Evolutionary conservation across 2,113 vertebrate genomes (phyloP), one percentile per base, ranked within the genome.

Genomic region (Equus quagga): DNA sequence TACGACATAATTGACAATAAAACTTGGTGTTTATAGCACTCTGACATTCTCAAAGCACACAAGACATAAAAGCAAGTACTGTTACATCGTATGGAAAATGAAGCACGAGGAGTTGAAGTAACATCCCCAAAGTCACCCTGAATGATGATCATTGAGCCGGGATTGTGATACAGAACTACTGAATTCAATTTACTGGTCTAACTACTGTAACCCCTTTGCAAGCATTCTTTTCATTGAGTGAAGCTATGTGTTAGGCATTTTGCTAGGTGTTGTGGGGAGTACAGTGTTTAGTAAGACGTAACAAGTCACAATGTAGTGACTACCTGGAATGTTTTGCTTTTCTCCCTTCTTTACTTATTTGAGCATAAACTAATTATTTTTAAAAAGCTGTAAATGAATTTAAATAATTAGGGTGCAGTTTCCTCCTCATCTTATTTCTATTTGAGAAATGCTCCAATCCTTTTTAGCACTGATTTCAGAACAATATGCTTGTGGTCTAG

Each of bases 1-100:
- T 73, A 82, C 28, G 51, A 89, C 75, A 18, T 79, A 80, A 88
- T 51, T 90, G 80, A 83, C 64, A 96, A 87, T 95, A 89, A 94
- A 95, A 82, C 9, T 51, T 78, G n/a, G 28, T 78, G 41, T 49
- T 97, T 78, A 62, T 85, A 82, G 41, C 5, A 92, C 14, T 46
- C 58, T 84, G 82, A 26, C 8, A 75, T 33, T 62, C 24, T 87
- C 58, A 58, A 80, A 75, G 65, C 24, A 46, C 24, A 2, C 23
- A 81, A 18, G 33, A 65, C 14, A 65, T 46, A 91, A 95, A 92
- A 56, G 33, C 1, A 73, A 54, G 24, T 23, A 46, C 33, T 67
- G 80, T 56, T 60, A 54, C 41, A 56, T 14, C 64, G 10, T 18
- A 58, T 51, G 13, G 65, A 82, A 84, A 91, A 64, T 24, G 44